phyloP scores from a whole-genome alignment of 2,113 vertebrate species.

The Tyto alba region DNA sequence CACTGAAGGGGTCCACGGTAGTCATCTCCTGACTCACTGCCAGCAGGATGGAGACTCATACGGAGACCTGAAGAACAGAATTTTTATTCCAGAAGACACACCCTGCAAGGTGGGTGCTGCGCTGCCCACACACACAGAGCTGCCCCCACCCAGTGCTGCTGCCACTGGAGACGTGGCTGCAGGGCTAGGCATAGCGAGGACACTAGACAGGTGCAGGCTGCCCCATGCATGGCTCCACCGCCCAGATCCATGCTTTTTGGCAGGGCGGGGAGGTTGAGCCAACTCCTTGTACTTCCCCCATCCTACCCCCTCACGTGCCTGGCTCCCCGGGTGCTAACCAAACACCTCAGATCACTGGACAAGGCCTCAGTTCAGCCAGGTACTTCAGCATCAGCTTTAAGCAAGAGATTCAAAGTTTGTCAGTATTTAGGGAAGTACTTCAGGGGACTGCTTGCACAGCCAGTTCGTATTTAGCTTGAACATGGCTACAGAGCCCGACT shows the following conservation, averaged over 20 bases:
- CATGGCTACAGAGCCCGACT: neutral
- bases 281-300: neutral
- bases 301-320: neutral
- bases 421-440: neutral
- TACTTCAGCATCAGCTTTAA: neutral
- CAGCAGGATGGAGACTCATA: neutral
- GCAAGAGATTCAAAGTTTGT: neutral
- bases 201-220: neutral
- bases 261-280: neutral
- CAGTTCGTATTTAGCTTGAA: neutral
- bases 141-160: neutral
- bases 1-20: neutral
- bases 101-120: rapidly evolving
- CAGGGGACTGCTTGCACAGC: neutral
- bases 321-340: neutral
- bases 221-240: neutral
- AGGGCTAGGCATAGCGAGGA: neutral
- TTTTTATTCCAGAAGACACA: neutral
- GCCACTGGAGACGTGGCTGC: neutral
- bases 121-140: neutral
- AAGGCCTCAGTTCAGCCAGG: neutral
- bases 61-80: neutral
- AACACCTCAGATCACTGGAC: neutral
- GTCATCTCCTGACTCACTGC: conserved; percentile 6
- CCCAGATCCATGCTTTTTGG: neutral